Percentiles rank a stretch among this genome's conserved stretches.
phyloP scores from a whole-genome alignment of 2,113 vertebrate species.

The Syngnathoides biaculeatus region DNA sequence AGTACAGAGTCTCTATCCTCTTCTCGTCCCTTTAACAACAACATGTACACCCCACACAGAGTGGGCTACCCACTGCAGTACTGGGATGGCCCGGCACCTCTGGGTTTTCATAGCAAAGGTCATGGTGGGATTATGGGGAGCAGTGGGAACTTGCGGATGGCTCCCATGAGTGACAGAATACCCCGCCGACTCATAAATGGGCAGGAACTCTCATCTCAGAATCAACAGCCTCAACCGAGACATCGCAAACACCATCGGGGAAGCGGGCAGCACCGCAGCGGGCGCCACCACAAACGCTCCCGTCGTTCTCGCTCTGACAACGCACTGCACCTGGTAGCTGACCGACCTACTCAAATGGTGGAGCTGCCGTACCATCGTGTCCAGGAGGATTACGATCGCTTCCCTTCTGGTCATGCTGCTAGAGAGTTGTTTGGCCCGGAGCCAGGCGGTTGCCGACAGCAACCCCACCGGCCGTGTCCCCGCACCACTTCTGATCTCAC shows the following conservation, averaged over 20 bases:
- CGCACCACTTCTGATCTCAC: constrained; percentile 94
- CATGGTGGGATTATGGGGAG: constrained; percentile 72
- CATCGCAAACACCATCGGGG: constrained; percentile 75
- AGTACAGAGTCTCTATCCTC: constrained; percentile 94
- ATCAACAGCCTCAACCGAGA: constrained; percentile 67
- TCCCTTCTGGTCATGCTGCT: constrained; percentile 79
- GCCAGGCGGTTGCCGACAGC: constrained; percentile 73
- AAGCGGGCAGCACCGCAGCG: constrained; percentile 75
- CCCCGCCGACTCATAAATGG: constrained; percentile 76
- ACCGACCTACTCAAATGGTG: constrained; percentile 79
- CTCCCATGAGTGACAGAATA: constrained; percentile 86
- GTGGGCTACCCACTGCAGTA: constrained; percentile 79
- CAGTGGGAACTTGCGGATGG: constrained; percentile 72
- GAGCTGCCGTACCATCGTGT: constrained; percentile 82
- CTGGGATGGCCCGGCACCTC: constrained; percentile 74
- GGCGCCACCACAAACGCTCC: constrained; percentile 80
- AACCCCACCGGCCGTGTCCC: constrained; percentile 84
- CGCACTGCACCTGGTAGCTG: constrained; percentile 87
- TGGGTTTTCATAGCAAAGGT: constrained; percentile 81
- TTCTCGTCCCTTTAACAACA: constrained; percentile 85
- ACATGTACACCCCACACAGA: constrained; percentile 78
- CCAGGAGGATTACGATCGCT: constrained; percentile 86
- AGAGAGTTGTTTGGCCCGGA: constrained; percentile 78
- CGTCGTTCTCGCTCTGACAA: constrained; percentile 93
- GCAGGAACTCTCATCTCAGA: constrained; percentile 72